Evolutionary conservation across 2,888 invertebrate species (phyloP), one percentile per base, ranked within the genome.

Genomic region (Morpho achilles): DNA sequence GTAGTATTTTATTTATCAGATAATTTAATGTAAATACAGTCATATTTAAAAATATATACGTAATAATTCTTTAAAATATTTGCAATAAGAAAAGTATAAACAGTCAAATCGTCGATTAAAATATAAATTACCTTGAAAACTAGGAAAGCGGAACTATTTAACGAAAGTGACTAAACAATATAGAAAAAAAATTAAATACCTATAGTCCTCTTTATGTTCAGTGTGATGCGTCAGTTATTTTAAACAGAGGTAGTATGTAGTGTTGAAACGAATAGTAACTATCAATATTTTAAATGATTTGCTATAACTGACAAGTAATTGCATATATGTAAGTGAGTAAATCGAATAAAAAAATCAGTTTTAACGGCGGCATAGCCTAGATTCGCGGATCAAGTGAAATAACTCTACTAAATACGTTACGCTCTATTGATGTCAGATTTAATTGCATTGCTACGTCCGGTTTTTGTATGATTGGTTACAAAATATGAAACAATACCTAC

Each of bases 61-160:
- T 32, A 32, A 32, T 32, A 5, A 32, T 32, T 3, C 44, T 56
- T 45, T 32, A 10, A 50, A 44, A 22, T 16, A 46, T 59, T 44
- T 53, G 43, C 45, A 62, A 58, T 39, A 52, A 53, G 45, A 32
- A 32, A 32, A 32, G 32, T 32, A 32, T 53, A 46, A 58, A 53
- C 53, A 60, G 44, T 69, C 63, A 71, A 68, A 65, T 60, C 23
- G 57, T 59, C 53, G 43, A 61, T 22, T 55, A 56, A 56, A 59
- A 59, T 10, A 46, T 51, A 72, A 71, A 71, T 70, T 69, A 68
- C 73, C 70, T 60, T 51, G 49, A 60, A 71, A 74, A 69, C 71
- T 72, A 79, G 75, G 76, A 82, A 82, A 83, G 82, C 80, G 83
- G 79, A 80, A 80, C 82, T 73, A 73, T 73, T 68, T 67, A 73